Percentiles rank a stretch among this genome's conserved stretches.
Conservation (phyloP, 2,888 invertebrate genomes). For the Apodemia hepburni region DNA sequence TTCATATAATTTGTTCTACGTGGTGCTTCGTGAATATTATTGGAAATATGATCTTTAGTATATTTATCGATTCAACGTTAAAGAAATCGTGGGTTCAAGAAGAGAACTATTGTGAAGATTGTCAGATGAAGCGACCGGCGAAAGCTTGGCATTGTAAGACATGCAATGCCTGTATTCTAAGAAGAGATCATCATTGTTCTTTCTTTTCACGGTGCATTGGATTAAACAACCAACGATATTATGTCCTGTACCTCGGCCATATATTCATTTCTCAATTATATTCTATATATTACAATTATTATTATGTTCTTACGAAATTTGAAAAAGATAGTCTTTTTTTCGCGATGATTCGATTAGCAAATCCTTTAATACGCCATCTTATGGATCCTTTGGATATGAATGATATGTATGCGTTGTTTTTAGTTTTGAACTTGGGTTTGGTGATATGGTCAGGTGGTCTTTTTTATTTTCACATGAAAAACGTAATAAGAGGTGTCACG, state of each 20-base stretch:
- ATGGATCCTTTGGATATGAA: slow-evolving; percentile 38
- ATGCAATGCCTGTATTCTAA: slow-evolving; percentile 89
- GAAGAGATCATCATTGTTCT: slow-evolving; percentile 91
- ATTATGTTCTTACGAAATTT: slow-evolving; percentile 75
- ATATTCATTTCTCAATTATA: slow-evolving; percentile 84
- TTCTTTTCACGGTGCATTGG: slow-evolving; percentile 93
- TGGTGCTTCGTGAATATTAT: slow-evolving; percentile 51
- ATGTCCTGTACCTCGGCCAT: slow-evolving; percentile 85
- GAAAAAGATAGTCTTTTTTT: slow-evolving; percentile 38
- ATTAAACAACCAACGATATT: slow-evolving; percentile 89
- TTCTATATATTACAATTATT: slow-evolving; percentile 82
- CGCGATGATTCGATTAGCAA: slow-evolving; percentile 40
- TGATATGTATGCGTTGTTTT: slow-evolving; percentile 45
- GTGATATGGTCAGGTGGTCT: slow-evolving; percentile 42
- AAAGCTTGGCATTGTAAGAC: slow-evolving; percentile 91
- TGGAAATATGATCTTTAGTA: slow-evolving; percentile 53
- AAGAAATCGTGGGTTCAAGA: slow-evolving; percentile 27
- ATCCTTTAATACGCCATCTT: slow-evolving; percentile 42
- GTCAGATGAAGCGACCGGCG: slow-evolving; percentile 85
- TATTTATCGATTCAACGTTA: slow-evolving; percentile 44
- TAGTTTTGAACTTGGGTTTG: slow-evolving; percentile 43
- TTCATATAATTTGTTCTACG: slow-evolving; percentile 42
- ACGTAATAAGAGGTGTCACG: slow-evolving; percentile 75
- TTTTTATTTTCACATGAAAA: slow-evolving; percentile 56
- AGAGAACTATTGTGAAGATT: slow-evolving; percentile 83